Base-by-base conservation (phyloP, 2,113 vertebrate genomes). In the Myrmophylax atrothorax region DNA sequence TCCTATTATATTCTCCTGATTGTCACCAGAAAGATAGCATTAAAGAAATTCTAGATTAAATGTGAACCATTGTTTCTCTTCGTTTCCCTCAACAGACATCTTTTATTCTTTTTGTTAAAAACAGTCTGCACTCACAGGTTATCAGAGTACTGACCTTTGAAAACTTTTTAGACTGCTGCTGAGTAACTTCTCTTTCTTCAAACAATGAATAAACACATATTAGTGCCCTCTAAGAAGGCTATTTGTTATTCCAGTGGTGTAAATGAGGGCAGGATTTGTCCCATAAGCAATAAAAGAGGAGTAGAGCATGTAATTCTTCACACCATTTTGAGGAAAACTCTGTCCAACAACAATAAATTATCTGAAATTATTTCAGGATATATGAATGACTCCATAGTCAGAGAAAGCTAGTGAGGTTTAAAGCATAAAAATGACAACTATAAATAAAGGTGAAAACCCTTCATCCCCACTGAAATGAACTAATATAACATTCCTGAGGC, bases 381-480 rank as follows among this genome's bases (percentile, higher is more conserved):
- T 93, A 67, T 58, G 50, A 97, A 97, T 91, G 94, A 76, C 44
- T 96, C 78, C 84, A 89, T 44, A 85, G 88, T 92, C 81, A 97
- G 89, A 96, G 79, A 97, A 91, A 85, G 66, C 56, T 80, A 96
- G 64, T 85, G 77, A 97, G 92, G 83, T 94, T 95, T 95, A 93
- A 97, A 90, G 33, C 94, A 93, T 95, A 95, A 97, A 97, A 97
- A 92, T 92, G 90, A 87, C 96, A 96, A 74, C 90, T 83, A 91
- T 97, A 97, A 98, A 98, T 97, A 97, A 98, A 97, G 53, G 74
- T 85, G 81, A 59, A 95, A 97, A 86, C 33, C 67, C 49, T 62
- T 94, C 74, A 94, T 94, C 80, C 64, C 50, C 79, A 82, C 40
- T 73, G 59, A 96, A 96, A 95, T 95, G 95, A 96, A 97, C 96